These are phyloP conservation scores for Rhabdomys pumilio DNA, from an alignment of 2,797 vertebrate genomes.

Conservation along the genomic window DNA sequence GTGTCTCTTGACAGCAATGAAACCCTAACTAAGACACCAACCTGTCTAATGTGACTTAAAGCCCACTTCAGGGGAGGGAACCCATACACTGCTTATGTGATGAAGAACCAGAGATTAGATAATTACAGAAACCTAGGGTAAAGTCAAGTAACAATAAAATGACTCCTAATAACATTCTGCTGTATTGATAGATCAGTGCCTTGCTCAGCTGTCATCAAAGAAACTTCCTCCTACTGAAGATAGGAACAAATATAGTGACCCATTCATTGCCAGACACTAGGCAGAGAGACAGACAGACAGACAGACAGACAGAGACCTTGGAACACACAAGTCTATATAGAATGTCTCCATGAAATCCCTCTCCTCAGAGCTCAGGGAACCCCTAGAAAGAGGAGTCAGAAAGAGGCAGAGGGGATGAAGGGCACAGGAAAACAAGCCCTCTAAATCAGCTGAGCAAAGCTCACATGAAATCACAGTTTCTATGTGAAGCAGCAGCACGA, in stretches of 20 bases:
- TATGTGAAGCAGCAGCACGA: neutral
- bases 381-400: neutral
- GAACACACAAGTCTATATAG: neutral
- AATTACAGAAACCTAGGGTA: neutral
- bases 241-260: neutral
- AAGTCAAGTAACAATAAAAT: neutral
- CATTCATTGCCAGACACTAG: neutral
- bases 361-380: neutral
- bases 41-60: neutral
- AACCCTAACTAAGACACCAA: neutral
- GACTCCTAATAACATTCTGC: neutral
- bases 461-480: neutral
- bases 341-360: neutral
- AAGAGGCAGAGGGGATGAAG: neutral
- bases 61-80: neutral
- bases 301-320: neutral
- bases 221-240: neutral
- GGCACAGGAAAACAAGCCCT: neutral
- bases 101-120: neutral
- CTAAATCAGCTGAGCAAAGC: neutral
- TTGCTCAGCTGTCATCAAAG: neutral
- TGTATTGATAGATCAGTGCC: neutral
- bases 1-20: neutral
- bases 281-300: neutral
- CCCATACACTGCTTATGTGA: neutral